Percentiles rank a stretch among this genome's conserved stretches.
Conservation (phyloP, 2,888 invertebrate species). For the Drymonia ruficornis region DNA sequence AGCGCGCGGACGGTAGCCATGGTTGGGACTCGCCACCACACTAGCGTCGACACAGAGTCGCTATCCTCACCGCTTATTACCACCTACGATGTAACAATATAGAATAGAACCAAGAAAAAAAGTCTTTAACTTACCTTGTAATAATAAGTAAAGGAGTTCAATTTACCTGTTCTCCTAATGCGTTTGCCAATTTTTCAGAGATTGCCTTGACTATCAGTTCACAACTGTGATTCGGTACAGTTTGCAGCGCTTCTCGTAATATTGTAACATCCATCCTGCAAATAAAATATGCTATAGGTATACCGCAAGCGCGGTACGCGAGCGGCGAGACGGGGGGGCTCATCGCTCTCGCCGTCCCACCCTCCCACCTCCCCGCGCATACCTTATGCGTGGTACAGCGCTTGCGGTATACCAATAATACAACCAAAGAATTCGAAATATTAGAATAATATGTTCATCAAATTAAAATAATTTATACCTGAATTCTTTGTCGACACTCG, state of each 20-base stretch:
- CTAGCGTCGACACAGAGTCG: constrained; percentile 68
- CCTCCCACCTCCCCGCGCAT: too few species aligned
- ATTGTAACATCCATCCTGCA: constrained; percentile 84
- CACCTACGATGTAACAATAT: constrained; percentile 55
- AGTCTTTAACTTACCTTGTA: not conserved
- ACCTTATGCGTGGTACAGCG: too few species aligned
- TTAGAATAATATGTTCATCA: not conserved
- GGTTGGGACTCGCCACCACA: constrained; percentile 78
- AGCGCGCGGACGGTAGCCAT: constrained; percentile 74
- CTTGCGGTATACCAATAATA: too few species aligned
- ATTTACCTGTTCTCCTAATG: constrained; percentile 89
- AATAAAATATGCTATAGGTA: constrained; percentile 21
- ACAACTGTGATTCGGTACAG: constrained; percentile 92
- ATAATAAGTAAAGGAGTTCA: not conserved
- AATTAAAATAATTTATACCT: constrained; percentile 51
- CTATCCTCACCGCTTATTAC: constrained; percentile 68
- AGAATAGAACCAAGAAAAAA: constrained; percentile 1
- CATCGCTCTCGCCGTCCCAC: too few species aligned
- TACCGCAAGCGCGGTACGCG: too few species aligned
- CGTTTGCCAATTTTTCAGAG: constrained; percentile 92
- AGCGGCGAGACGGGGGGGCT: too few species aligned
- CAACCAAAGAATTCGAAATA: too few species aligned
- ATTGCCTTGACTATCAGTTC: constrained; percentile 94
- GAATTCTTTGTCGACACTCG: constrained; percentile 67
- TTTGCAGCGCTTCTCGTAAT: constrained; percentile 93